Evolutionary conservation across 2,797 vertebrate genomes (phyloP).

Genomic region (Poecilia gillii): DNA sequence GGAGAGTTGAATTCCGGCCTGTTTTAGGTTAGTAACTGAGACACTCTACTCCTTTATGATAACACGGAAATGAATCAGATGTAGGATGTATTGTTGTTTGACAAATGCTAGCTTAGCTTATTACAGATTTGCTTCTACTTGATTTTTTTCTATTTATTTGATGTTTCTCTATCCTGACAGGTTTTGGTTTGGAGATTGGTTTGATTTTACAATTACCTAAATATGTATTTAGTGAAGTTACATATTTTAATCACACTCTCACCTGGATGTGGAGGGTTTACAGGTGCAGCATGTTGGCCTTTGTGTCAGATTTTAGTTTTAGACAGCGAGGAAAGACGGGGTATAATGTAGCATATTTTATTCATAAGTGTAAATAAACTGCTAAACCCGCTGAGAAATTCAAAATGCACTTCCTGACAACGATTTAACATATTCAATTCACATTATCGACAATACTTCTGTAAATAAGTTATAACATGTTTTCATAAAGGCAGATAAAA

Average conservation of each 20-base stretch:
- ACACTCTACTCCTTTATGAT: background rate
- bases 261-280: constrained; percentile 1
- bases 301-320: background rate
- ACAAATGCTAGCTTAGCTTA: constrained; percentile 73
- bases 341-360: background rate
- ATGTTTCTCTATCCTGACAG: background rate
- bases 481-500: background rate
- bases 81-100: constrained; percentile 65
- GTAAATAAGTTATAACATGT: background rate
- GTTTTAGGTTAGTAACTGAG: constrained; percentile 40
- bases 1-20: constrained; percentile 4
- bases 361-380: background rate
- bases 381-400: background rate
- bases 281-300: constrained; percentile 46
- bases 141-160: background rate
- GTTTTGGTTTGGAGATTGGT: background rate
- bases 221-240: accelerated
- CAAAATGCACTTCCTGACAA: background rate
- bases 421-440: background rate
- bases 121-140: background rate
- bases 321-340: background rate
- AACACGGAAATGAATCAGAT: constrained; percentile 59
- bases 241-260: background rate
- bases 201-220: background rate
- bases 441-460: background rate